These are phyloP conservation scores for Perizoma flavofasciatum DNA, from an alignment of 2,888 invertebrate species.

Conservation along the genomic window DNA sequence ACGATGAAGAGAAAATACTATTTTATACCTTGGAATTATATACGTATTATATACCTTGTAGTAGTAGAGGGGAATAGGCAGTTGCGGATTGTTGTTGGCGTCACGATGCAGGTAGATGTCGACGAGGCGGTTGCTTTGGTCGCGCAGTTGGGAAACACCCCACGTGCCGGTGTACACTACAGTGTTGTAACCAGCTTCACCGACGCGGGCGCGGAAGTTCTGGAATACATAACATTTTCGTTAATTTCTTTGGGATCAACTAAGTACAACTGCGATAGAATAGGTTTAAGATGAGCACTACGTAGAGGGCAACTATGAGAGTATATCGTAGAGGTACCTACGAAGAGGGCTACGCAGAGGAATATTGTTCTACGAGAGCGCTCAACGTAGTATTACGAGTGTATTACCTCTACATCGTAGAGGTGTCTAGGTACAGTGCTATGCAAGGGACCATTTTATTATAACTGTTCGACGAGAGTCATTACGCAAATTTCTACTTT, in stretches of 20 bases:
- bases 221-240: conserved; percentile 33
- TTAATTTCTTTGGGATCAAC: background rate
- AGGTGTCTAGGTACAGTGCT: no score
- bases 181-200: conserved; percentile 63
- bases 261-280: background rate
- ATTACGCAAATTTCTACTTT: no score
- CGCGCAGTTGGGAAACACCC: conserved; percentile 81
- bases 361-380: no score
- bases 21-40: no score
- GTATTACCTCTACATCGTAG: no score
- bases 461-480: no score
- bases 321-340: background rate
- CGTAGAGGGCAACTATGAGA: no score
- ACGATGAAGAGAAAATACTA: no score
- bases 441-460: no score
- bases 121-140: conserved; percentile 66
- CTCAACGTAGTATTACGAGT: no score
- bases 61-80: conserved; percentile 71
- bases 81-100: conserved; percentile 57
- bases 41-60: conserved; percentile 61
- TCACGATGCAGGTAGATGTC: conserved; percentile 70
- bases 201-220: conserved; percentile 69
- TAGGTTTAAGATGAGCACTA: no score
- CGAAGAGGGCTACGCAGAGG: background rate
- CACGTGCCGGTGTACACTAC: conserved; percentile 85